Evolutionary conservation across 1,140 invertebrate species (phyloP).

Genomic region (Chrysopa pallens): DNA sequence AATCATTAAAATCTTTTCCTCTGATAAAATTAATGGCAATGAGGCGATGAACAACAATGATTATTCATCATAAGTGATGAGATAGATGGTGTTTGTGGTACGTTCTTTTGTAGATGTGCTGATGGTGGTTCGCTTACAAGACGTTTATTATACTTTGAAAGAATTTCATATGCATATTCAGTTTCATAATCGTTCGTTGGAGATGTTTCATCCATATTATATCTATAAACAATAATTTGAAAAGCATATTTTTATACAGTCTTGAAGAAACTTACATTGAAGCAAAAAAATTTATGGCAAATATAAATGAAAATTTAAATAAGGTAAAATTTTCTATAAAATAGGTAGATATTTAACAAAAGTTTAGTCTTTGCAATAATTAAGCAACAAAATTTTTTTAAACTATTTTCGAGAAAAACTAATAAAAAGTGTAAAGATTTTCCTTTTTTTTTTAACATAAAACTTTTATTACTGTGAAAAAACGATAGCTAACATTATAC

Average conservation of each 20-base stretch:
- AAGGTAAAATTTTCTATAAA: neutral
- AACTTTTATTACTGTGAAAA: neutral
- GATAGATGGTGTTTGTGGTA: too few relatives aligned
- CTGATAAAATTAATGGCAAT: too few relatives aligned
- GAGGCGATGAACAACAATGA: too few relatives aligned
- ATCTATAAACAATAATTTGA: slow-evolving; percentile 18
- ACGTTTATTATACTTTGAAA: slow-evolving; percentile 29
- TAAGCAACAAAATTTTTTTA: too few relatives aligned
- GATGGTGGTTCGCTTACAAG: slow-evolving; percentile 5
- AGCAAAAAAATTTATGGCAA: neutral
- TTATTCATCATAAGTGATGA: too few relatives aligned
- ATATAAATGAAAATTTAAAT: neutral
- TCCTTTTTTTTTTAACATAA: too few relatives aligned
- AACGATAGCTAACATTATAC: neutral
- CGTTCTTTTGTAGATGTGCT: neutral
- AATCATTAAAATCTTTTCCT: too few relatives aligned
- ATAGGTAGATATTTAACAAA: too few relatives aligned
- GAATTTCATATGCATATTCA: slow-evolving; percentile 29
- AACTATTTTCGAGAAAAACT: neutral
- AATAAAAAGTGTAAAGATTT: neutral
- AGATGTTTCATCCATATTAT: slow-evolving; percentile 28
- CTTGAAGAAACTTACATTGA: neutral
- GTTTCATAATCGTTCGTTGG: slow-evolving; percentile 26
- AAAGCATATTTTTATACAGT: too few relatives aligned
- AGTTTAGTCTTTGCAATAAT: too few relatives aligned